These are phyloP conservation scores for Microcebus griseorufus DNA, from an alignment of 2,113 vertebrate species.

Conservation along the genomic window DNA sequence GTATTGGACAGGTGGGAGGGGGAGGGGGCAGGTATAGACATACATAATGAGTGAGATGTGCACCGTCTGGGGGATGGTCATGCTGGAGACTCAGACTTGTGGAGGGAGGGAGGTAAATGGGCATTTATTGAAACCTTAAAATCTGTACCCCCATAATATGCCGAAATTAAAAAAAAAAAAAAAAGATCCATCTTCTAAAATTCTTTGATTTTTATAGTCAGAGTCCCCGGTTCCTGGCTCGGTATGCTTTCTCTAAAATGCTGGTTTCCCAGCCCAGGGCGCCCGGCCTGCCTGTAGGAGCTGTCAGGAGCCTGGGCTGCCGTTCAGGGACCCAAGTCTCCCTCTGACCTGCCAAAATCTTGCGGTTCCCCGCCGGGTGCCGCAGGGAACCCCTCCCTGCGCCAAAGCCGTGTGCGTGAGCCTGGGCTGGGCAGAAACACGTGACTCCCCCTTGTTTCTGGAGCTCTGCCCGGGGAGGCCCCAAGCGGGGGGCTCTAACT, in stretches of 20 bases:
- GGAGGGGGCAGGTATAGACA: too few relatives aligned
- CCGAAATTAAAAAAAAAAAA: too few relatives aligned
- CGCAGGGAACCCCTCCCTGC: not conserved
- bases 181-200: not conserved
- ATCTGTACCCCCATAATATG: too few relatives aligned
- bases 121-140: too few relatives aligned
- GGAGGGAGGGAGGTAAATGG: too few relatives aligned
- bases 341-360: not conserved
- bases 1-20: too few relatives aligned
- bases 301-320: not conserved
- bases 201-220: not conserved
- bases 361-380: not conserved
- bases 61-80: too few relatives aligned
- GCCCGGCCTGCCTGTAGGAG: too few relatives aligned
- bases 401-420: too few relatives aligned
- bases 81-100: too few relatives aligned
- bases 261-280: not conserved
- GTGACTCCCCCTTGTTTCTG: not conserved
- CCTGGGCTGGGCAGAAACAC: not conserved
- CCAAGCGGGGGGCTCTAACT: not conserved
- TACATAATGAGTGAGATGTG: too few relatives aligned
- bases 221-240: not conserved
- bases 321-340: not conserved
- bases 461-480: not conserved
- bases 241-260: slow-evolving; percentile 3